These are phyloP conservation scores for Nephila pilipes DNA, from an alignment of 1,140 invertebrate species.

Conservation along the genomic window DNA sequence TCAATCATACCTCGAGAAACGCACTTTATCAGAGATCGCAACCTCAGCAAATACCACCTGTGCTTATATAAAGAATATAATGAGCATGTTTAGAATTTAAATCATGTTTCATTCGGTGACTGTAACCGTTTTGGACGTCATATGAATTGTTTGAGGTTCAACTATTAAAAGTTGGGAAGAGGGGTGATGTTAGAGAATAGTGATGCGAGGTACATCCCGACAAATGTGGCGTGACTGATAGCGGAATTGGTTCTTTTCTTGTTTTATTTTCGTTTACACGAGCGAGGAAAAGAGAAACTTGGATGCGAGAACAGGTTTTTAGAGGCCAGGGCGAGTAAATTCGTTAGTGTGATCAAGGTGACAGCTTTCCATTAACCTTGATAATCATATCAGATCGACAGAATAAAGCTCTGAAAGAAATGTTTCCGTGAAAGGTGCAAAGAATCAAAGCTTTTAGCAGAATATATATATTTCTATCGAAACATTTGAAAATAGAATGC, in stretches of 20 bases:
- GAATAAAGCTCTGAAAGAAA: not conserved
- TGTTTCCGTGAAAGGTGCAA: not conserved
- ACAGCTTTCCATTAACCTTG: not conserved
- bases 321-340: not conserved
- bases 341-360: not conserved
- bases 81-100: not conserved
- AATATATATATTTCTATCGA: too few species aligned
- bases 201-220: not conserved
- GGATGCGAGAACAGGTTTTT: not conserved
- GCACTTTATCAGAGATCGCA: not conserved
- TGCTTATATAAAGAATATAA: not conserved
- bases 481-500: too few species aligned
- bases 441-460: not conserved
- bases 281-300: not conserved
- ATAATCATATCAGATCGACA: not conserved
- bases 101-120: not conserved
- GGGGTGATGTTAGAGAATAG: too few species aligned
- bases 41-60: not conserved
- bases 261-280: not conserved
- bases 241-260: not conserved
- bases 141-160: not conserved
- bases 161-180: too few species aligned
- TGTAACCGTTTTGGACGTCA: not conserved
- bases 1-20: not conserved
- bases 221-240: not conserved